Percentiles rank a stretch among this genome's conserved stretches.
Evolutionary conservation across 2,797 vertebrate species (phyloP).

Genomic region (Anguilla obscura): DNA sequence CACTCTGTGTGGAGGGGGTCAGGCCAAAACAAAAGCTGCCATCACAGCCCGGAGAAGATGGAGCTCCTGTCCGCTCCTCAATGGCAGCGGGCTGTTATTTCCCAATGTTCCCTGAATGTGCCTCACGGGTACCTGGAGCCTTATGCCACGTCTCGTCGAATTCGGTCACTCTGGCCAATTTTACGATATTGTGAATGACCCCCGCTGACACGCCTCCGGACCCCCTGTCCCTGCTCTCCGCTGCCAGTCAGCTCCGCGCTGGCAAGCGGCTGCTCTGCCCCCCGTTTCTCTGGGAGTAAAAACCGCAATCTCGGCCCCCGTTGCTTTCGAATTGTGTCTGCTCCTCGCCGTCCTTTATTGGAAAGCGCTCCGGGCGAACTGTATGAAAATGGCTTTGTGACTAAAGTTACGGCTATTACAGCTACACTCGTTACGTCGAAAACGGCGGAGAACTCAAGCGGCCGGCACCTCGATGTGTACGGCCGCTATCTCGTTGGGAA

Average conservation of each 20-base stretch:
- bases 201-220: background rate
- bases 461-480: background rate
- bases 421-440: background rate
- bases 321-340: background rate
- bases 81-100: background rate
- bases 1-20: background rate
- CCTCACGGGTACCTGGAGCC: background rate
- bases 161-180: background rate
- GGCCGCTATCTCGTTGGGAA: background rate
- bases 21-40: background rate
- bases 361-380: background rate
- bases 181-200: background rate
- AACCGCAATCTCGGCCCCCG: background rate
- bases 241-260: background rate
- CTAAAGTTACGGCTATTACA: background rate
- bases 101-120: constrained; percentile 8
- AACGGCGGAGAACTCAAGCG: background rate
- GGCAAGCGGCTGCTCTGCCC: background rate
- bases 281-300: background rate
- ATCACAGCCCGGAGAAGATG: background rate
- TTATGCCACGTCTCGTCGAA: background rate
- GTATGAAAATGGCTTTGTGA: background rate
- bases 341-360: background rate
- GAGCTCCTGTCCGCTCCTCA: background rate
- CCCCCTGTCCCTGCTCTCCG: background rate